Evolutionary conservation across 2,888 invertebrate species (phyloP).

Genomic region (Syrista parreyssii): DNA sequence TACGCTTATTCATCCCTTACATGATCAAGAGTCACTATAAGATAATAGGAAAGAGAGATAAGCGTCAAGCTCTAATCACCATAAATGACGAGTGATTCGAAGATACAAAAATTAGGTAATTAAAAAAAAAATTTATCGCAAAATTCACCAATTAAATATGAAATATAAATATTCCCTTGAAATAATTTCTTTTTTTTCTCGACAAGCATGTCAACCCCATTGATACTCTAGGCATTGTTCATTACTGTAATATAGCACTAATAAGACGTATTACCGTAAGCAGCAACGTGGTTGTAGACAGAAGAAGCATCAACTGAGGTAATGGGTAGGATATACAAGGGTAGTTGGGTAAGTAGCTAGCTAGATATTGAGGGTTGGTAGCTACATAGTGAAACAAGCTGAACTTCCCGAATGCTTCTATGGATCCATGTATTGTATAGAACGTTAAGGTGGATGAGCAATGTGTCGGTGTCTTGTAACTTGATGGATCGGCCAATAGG

Average conservation of each 20-base stretch:
- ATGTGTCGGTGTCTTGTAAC: slow-evolving; percentile 52
- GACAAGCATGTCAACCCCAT: not conserved
- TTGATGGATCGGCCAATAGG: slow-evolving; percentile 59
- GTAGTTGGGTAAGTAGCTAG: not conserved
- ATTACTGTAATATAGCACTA: not conserved
- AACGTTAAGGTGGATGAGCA: slow-evolving; percentile 57
- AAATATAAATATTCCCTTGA: not conserved
- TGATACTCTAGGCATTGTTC: not conserved
- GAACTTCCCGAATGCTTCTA: not conserved
- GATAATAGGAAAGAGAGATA: not conserved
- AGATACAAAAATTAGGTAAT: not conserved
- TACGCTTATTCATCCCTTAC: not conserved
- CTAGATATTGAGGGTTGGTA: not conserved
- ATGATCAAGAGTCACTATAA: not conserved
- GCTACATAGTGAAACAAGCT: not conserved
- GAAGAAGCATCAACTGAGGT: not conserved
- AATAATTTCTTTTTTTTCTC: not conserved
- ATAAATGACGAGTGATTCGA: not conserved
- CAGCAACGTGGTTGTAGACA: not conserved
- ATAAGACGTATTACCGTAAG: not conserved
- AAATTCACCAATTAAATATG: not conserved
- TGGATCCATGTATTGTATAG: slow-evolving; percentile 19
- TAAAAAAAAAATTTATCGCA: not conserved
- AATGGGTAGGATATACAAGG: not conserved
- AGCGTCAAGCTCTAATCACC: not conserved